A percentile compares a stretch with the other conserved stretches of the same genome.
Conservation (phyloP, 2,888 invertebrate genomes). For the Hemistola chrysoprasaria region DNA sequence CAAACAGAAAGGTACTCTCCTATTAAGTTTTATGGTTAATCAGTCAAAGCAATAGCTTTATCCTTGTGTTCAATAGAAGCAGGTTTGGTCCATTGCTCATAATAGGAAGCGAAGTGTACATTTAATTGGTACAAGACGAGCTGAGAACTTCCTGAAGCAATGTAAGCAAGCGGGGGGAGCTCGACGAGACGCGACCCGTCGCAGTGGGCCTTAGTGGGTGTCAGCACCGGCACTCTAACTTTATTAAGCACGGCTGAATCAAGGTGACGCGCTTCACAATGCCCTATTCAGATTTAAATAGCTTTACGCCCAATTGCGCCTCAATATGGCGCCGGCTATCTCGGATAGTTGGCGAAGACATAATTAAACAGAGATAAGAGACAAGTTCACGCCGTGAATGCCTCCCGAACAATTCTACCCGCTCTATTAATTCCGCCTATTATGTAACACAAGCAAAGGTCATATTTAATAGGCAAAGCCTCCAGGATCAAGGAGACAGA, state of each 20-base stretch:
- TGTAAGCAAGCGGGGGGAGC: too few relatives aligned
- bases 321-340: slow-evolving; percentile 71
- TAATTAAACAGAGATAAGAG: slow-evolving; percentile 71
- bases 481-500: neutral
- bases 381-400: slow-evolving; percentile 46
- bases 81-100: slow-evolving; percentile 40
- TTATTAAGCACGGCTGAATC: slow-evolving; percentile 74
- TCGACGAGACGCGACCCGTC: too few relatives aligned
- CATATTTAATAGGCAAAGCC: slow-evolving; percentile 3
- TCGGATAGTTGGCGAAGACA: slow-evolving; percentile 63
- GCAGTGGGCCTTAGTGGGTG: slow-evolving; percentile 39
- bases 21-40: slow-evolving; percentile 16
- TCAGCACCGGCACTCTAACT: slow-evolving; percentile 70
- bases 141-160: slow-evolving; percentile 49
- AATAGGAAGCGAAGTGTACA: slow-evolving; percentile 45
- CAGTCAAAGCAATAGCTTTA: slow-evolving; percentile 23
- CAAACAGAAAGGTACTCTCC: neutral
- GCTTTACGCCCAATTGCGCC: slow-evolving; percentile 80
- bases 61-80: slow-evolving; percentile 37
- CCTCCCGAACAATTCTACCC: slow-evolving; percentile 27
- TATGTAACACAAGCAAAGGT: slow-evolving; percentile 21
- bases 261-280: slow-evolving; percentile 80
- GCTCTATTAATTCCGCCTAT: slow-evolving; percentile 31
- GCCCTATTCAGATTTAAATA: slow-evolving; percentile 81
- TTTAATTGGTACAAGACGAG: slow-evolving; percentile 60